phyloP scores from a whole-genome alignment of 37 sponge, comb jelly and placozoan genomes.

The Hormiphora californensis region DNA sequence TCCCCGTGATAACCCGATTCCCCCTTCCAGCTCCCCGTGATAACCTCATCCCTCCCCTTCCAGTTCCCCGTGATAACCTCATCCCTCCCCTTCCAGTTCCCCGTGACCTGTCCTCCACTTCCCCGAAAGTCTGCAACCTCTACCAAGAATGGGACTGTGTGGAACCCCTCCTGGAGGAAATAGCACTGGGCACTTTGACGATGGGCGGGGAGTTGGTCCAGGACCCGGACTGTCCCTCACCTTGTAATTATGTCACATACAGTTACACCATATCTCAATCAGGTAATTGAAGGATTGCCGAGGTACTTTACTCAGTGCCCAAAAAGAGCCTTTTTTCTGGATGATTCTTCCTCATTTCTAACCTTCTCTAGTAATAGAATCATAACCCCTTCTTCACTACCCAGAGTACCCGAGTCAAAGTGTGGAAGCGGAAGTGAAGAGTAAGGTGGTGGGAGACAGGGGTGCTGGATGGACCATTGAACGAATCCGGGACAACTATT shows the following conservation, averaged over 20 bases:
- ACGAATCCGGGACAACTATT: conserved; percentile 38
- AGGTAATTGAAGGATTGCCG: no score
- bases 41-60: neutral
- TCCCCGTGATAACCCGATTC: neutral
- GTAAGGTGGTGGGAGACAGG: neutral
- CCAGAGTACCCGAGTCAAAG: conserved; percentile 23
- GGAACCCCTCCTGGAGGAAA: neutral
- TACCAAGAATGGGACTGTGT: neutral
- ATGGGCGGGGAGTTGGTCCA: neutral
- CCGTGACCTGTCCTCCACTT: neutral
- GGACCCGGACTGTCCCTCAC: conserved; percentile 12
- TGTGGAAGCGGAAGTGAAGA: neutral
- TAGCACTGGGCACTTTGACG: neutral
- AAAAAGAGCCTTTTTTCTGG: no score
- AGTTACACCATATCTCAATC: conserved; percentile 16
- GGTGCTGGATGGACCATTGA: neutral
- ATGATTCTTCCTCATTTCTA: no score
- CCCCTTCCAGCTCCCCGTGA: neutral
- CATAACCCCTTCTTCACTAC: no score
- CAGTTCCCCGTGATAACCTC: neutral
- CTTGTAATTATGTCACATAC: neutral
- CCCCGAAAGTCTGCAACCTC: neutral
- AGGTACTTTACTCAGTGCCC: no score
- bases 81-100: neutral
- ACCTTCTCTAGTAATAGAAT: no score